These are phyloP conservation scores for Magallana gigas DNA, from an alignment of 1,140 invertebrate species.

Conservation along the genomic window DNA sequence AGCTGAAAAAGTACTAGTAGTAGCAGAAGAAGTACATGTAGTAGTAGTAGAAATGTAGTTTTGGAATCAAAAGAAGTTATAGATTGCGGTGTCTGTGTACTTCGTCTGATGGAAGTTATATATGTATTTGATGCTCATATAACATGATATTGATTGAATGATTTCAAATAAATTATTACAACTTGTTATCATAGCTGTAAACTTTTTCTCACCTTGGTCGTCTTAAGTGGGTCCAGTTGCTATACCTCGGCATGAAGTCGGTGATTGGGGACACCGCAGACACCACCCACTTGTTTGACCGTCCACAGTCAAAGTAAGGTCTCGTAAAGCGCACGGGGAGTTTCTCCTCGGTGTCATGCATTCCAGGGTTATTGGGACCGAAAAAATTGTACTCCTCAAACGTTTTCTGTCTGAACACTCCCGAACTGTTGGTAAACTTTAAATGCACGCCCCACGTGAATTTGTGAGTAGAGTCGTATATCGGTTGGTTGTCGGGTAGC, in stretches of 20 bases:
- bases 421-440: slow-evolving; percentile 96
- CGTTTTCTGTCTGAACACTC: slow-evolving; percentile 65
- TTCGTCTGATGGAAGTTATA: too few species aligned
- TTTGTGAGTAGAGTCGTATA: slow-evolving; percentile 28
- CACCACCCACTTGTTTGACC: slow-evolving; percentile 96
- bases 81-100: too few species aligned
- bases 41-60: too few species aligned
- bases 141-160: too few species aligned
- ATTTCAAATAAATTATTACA: too few species aligned
- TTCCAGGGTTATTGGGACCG: slow-evolving; percentile 74
- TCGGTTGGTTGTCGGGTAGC: slow-evolving; percentile 59
- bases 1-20: too few species aligned
- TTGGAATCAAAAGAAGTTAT: too few species aligned
- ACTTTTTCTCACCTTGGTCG: slow-evolving; percentile 87
- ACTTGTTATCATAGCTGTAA: too few species aligned
- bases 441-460: slow-evolving; percentile 77
- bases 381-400: slow-evolving; percentile 70
- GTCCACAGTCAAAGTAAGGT: slow-evolving; percentile 97
- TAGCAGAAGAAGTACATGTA: too few species aligned
- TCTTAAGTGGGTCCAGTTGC: slow-evolving; percentile 94
- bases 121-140: too few species aligned
- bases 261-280: slow-evolving; percentile 95
- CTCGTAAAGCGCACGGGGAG: slow-evolving; percentile 94
- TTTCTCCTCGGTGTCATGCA: slow-evolving; percentile 81
- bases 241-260: slow-evolving; percentile 95